These are phyloP conservation scores for Dryococelus australis DNA, from an alignment of 2,888 invertebrate genomes.

Conservation along the genomic window DNA sequence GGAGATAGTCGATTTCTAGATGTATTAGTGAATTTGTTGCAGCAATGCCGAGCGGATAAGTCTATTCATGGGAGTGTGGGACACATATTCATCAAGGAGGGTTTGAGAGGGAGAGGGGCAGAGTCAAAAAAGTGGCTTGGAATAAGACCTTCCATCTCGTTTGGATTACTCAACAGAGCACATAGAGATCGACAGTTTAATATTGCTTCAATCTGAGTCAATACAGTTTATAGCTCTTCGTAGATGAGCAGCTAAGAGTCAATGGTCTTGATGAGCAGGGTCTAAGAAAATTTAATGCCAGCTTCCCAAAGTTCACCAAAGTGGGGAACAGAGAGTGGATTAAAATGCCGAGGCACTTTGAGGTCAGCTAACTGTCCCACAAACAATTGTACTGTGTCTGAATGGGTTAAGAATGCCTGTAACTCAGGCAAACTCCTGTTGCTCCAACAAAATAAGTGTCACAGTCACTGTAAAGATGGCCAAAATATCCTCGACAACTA, in stretches of 20 bases:
- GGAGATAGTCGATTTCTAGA: conserved; percentile 4
- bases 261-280: background rate
- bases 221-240: background rate
- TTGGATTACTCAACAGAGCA: background rate
- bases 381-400: background rate
- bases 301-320: conserved; percentile 20
- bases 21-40: background rate
- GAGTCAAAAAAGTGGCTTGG: background rate
- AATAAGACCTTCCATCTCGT: background rate
- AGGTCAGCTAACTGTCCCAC: background rate
- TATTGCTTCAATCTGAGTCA: background rate
- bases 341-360: background rate
- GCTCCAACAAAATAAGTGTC: background rate
- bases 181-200: background rate
- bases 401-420: background rate
- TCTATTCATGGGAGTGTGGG: background rate
- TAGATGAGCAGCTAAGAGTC: background rate
- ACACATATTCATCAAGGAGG: background rate
- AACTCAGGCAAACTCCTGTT: background rate
- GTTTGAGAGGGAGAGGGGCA: background rate
- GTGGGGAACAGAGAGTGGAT: background rate
- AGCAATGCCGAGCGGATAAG: background rate
- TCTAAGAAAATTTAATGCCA: background rate
- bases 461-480: background rate
- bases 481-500: too few relatives aligned